A percentile compares a stretch with the other conserved stretches of the same genome.
Conservation (phyloP, 2,113 vertebrate genomes). For the Lathamus discolor region DNA sequence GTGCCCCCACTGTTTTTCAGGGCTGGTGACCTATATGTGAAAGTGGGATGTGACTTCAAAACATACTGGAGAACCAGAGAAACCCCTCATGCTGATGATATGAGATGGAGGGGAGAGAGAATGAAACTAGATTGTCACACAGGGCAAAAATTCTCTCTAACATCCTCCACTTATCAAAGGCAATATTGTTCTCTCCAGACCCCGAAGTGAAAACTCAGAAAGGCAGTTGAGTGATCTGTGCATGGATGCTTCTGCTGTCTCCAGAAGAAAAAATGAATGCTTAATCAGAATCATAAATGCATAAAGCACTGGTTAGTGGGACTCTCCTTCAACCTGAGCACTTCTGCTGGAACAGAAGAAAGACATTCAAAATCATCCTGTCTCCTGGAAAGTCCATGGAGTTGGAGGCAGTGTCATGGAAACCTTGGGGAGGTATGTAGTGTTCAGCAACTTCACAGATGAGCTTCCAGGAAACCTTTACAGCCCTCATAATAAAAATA, state of each 20-base stretch:
- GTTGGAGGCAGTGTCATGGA: conserved; percentile 4
- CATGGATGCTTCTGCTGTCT: neutral
- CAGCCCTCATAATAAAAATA: conserved; percentile 51
- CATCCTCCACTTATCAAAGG: neutral
- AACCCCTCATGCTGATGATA: neutral
- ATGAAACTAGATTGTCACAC: neutral
- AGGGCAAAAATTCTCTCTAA: neutral
- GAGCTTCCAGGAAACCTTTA: conserved; percentile 56
- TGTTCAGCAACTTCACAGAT: conserved; percentile 17
- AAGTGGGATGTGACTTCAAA: neutral
- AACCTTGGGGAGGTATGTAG: conserved; percentile 1
- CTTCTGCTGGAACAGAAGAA: neutral
- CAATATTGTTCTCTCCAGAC: neutral
- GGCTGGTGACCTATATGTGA: neutral
- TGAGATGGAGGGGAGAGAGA: neutral
- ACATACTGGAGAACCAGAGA: neutral
- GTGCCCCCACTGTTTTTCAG: neutral
- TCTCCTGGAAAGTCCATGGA: conserved; percentile 8
- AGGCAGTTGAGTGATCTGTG: neutral
- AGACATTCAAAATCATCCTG: neutral
- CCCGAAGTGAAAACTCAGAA: neutral
- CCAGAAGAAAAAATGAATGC: neutral
- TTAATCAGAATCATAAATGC: neutral
- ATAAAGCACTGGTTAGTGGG: neutral
- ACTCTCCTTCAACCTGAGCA: neutral